These are phyloP conservation scores for Apostichopus japonicus DNA, from an alignment of 35 echinoderm and acorn worm genomes.

Conservation along the genomic window DNA sequence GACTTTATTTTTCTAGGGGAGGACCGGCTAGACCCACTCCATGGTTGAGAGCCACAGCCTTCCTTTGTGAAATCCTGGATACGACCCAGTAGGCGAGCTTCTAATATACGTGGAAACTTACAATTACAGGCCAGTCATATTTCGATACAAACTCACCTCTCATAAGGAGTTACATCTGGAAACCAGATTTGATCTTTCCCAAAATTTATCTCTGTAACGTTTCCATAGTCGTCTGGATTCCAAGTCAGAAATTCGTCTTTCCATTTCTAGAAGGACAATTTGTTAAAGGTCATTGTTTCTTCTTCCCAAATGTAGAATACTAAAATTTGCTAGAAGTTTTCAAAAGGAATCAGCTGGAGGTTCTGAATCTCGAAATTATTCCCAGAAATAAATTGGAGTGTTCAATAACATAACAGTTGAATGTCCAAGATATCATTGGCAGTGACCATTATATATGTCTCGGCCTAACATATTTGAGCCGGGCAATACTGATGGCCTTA, in stretches of 20 bases:
- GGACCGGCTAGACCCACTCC: background rate
- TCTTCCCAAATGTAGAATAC: background rate
- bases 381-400: background rate
- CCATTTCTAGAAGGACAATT: conserved; percentile 30
- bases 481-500: too few species aligned
- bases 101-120: background rate
- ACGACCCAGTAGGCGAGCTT: background rate
- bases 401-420: background rate
- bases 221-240: conserved; percentile 58
- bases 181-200: conserved; percentile 32
- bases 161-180: conserved; percentile 53
- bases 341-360: background rate
- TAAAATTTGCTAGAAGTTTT: too few species aligned
- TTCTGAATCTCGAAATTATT: background rate
- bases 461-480: too few species aligned
- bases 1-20: background rate
- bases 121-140: background rate
- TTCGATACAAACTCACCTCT: conserved; percentile 39
- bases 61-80: background rate
- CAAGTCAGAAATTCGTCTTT: conserved; percentile 63
- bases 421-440: too few species aligned
- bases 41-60: background rate
- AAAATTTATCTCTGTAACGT: conserved; percentile 35
- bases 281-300: background rate
- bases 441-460: too few species aligned